phyloP scores from a whole-genome alignment of 2,113 vertebrate genomes.

The Solea solea region DNA sequence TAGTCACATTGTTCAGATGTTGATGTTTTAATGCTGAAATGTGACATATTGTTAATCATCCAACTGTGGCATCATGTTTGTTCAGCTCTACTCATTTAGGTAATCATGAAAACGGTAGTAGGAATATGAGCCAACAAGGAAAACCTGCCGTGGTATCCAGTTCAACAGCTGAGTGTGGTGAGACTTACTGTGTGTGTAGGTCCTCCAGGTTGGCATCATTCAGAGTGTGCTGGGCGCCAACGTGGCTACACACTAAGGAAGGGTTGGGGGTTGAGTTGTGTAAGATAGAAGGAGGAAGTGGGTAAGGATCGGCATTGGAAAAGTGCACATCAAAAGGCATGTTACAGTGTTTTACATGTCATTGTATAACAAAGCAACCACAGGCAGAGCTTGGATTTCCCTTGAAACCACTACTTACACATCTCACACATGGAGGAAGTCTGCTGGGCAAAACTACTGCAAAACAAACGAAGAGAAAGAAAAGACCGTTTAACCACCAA shows the following conservation, averaged over 20 bases:
- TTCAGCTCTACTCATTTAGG: too few species aligned
- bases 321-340: conserved; percentile 48
- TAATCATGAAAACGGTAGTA: too few species aligned
- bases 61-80: too few species aligned
- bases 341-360: conserved; percentile 17
- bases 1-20: too few species aligned
- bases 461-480: conserved; percentile 14
- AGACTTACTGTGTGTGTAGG: conserved; percentile 74
- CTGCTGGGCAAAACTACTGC: conserved; percentile 56
- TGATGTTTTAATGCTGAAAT: too few species aligned
- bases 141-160: conserved; percentile 2
- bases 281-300: conserved; percentile 1
- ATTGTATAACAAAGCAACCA: conserved; percentile 30
- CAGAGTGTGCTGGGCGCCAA: conserved; percentile 44
- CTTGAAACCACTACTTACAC: conserved; percentile 71
- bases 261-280: background rate
- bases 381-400: conserved; percentile 12
- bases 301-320: conserved; percentile 10
- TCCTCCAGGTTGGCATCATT: conserved; percentile 69
- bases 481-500: background rate
- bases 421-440: conserved; percentile 58
- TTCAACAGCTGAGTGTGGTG: conserved; percentile 13
- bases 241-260: conserved; percentile 52
- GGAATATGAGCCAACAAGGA: background rate
- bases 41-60: too few species aligned